Percentiles rank a stretch among this genome's conserved stretches.
These are phyloP conservation scores for Ganaspis sp. DNA, from an alignment of 1,140 invertebrate species.

Conservation along the genomic window DNA sequence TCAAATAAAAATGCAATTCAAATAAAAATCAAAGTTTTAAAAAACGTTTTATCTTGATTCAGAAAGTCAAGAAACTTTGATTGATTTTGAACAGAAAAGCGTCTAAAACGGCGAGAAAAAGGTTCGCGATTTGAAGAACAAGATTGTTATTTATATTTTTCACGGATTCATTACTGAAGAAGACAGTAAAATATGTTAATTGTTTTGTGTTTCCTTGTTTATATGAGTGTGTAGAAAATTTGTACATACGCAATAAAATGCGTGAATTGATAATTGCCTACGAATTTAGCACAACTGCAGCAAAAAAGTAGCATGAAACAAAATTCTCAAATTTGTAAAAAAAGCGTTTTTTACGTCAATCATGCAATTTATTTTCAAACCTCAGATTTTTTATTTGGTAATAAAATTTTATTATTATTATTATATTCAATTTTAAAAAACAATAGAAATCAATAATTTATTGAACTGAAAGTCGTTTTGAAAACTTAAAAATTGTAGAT, in stretches of 20 bases:
- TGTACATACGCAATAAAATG: slow-evolving; percentile 30
- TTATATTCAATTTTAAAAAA: too few species aligned
- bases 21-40: not conserved
- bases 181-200: slow-evolving; percentile 30
- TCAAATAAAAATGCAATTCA: too few species aligned
- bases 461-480: too few species aligned
- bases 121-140: slow-evolving; percentile 9
- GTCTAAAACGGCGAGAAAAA: slow-evolving; percentile 21
- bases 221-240: slow-evolving; percentile 21
- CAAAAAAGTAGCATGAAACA: not conserved
- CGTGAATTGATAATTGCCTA: slow-evolving; percentile 31
- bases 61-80: not conserved
- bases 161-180: slow-evolving; percentile 6
- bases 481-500: too few species aligned
- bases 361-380: not conserved
- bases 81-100: slow-evolving; percentile 18
- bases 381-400: too few species aligned
- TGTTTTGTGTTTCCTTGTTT: slow-evolving; percentile 27
- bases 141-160: slow-evolving; percentile 18
- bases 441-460: too few species aligned
- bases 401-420: too few species aligned
- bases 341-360: too few species aligned
- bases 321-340: not conserved
- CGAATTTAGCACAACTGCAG: slow-evolving; percentile 2
- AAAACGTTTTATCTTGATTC: not conserved